Evolutionary conservation across 2,797 vertebrate genomes (phyloP).

Genomic region (Propithecus deckenii): DNA sequence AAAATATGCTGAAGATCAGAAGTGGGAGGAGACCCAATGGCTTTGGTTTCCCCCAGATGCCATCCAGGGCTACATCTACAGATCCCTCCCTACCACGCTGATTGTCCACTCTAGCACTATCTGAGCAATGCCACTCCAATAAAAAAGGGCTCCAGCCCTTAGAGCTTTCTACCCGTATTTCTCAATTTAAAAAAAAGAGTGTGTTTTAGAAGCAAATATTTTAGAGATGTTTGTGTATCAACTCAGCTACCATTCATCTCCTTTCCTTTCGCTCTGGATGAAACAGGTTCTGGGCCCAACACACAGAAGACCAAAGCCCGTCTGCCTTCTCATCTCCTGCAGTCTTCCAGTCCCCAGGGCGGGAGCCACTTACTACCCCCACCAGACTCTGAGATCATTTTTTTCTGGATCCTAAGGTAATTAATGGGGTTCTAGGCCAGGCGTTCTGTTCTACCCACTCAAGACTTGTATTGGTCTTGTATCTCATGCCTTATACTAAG

Average conservation of each 20-base stretch:
- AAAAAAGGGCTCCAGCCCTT: not conserved
- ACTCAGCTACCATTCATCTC: not conserved
- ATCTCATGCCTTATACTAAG: no score
- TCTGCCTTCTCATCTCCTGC: not conserved
- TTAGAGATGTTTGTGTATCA: not conserved
- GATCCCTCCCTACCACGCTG: not conserved
- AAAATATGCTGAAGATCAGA: constrained; percentile 44
- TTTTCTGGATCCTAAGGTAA: not conserved
- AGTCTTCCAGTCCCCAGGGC: not conserved
- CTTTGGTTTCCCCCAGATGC: not conserved
- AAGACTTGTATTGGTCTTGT: not conserved
- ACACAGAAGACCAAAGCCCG: not conserved
- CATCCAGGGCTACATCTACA: not conserved
- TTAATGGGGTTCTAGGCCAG: not conserved
- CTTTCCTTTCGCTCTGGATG: not conserved
- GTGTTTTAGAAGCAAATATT: not conserved
- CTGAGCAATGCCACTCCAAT: not conserved
- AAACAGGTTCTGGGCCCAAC: not conserved
- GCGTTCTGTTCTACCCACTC: not conserved
- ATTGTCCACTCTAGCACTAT: not conserved
- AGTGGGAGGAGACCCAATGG: not conserved
- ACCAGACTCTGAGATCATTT: not conserved
- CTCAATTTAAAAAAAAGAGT: not conserved
- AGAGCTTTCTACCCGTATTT: not conserved
- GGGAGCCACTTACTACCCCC: no score